phyloP scores from a whole-genome alignment of 2,797 vertebrate genomes.

The Clarias pachynema region DNA sequence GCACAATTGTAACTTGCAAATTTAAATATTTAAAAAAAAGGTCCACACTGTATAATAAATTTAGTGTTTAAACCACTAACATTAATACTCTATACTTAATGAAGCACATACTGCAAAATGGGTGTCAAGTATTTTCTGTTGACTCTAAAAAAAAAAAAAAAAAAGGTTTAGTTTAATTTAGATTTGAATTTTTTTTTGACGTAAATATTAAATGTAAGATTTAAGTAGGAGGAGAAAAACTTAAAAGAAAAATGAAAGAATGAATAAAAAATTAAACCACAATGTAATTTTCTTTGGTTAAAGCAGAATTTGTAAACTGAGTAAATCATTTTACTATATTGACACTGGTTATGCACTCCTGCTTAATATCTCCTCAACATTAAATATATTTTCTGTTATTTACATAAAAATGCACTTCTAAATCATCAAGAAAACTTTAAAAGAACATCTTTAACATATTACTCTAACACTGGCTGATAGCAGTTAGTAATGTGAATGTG shows the following conservation, averaged over 20 bases:
- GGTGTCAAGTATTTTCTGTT: neutral
- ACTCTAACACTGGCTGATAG: neutral
- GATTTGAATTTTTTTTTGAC: too few relatives aligned
- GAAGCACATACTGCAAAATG: neutral
- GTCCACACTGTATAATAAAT: neutral
- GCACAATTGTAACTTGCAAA: neutral
- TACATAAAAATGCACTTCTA: neutral
- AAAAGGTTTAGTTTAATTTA: neutral
- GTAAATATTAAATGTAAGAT: neutral
- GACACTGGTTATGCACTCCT: neutral
- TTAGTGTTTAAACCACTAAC: neutral
- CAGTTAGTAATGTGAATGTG: neutral
- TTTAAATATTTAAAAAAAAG: neutral
- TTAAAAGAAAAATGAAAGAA: neutral
- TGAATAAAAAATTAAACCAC: too few relatives aligned
- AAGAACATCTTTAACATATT: neutral
- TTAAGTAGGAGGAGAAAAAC: neutral
- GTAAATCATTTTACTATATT: neutral
- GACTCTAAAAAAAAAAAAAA: neutral
- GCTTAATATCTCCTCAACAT: neutral
- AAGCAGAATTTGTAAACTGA: neutral
- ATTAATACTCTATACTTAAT: neutral
- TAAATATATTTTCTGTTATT: neutral
- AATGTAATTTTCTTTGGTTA: neutral
- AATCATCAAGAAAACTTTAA: neutral